A percentile compares a stretch with the other conserved stretches of the same genome.
Conservation (phyloP, 2,888 invertebrate species). For the Sarcophaga caerulescens region DNA sequence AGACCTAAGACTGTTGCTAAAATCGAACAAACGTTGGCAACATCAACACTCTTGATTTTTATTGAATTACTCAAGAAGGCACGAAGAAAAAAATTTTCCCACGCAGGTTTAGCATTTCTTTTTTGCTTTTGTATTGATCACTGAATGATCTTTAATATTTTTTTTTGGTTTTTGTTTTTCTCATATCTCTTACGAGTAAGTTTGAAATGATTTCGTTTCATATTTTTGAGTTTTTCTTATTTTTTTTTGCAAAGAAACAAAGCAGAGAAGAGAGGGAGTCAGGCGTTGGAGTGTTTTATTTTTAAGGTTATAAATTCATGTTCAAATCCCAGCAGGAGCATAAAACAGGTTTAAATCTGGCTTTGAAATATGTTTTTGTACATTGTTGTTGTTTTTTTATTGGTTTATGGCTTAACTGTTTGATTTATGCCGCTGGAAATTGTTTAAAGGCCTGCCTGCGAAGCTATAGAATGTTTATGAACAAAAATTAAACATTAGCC, state of each 20-base stretch:
- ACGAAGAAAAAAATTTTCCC: constrained; percentile 56
- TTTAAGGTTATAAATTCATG: not conserved
- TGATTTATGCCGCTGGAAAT: not conserved
- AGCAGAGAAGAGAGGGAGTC: not conserved
- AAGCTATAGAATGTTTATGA: too few relatives aligned
- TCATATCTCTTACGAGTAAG: not conserved
- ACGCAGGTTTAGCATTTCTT: constrained; percentile 49
- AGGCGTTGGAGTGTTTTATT: constrained; percentile 31
- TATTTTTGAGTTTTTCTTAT: not conserved
- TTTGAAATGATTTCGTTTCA: not conserved
- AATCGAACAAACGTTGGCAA: not conserved
- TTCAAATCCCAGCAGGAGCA: constrained; percentile 5
- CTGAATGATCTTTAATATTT: constrained; percentile 3
- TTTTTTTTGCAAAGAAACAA: not conserved
- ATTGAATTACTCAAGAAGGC: constrained; percentile 35
- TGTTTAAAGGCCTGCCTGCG: not conserved
- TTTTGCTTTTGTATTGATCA: constrained; percentile 23
- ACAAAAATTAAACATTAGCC: too few relatives aligned
- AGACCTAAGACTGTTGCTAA: not conserved
- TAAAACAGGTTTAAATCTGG: constrained; percentile 2
- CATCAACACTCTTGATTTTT: constrained; percentile 62
- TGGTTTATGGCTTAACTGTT: not conserved
- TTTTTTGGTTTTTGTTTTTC: not conserved
- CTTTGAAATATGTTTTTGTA: not conserved
- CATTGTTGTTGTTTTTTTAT: not conserved